These are phyloP conservation scores for Anguilla rostrata DNA, from an alignment of 2,113 vertebrate genomes.

Conservation along the genomic window DNA sequence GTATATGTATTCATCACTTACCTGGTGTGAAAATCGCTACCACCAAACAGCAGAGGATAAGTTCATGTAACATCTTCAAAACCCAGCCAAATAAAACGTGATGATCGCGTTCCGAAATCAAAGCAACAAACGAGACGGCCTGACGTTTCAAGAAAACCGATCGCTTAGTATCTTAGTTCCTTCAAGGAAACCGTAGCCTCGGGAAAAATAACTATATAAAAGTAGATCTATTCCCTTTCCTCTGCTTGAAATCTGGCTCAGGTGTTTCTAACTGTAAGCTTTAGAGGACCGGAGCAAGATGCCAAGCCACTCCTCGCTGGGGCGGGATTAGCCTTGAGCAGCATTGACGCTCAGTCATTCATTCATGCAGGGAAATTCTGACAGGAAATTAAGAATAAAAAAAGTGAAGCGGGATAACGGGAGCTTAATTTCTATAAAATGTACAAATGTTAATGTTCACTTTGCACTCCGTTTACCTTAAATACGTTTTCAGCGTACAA, in stretches of 20 bases:
- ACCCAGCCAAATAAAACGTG: constrained; percentile 25
- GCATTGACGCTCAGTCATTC: neutral
- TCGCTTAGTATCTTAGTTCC: neutral
- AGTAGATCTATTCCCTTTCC: neutral
- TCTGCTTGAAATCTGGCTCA: neutral
- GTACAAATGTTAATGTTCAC: no score
- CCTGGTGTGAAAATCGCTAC: constrained; percentile 23
- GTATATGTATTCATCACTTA: constrained; percentile 35
- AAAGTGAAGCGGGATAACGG: no score
- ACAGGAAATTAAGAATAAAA: no score
- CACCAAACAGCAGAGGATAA: constrained; percentile 28
- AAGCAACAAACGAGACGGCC: neutral
- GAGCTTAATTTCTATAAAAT: no score
- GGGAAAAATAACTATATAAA: neutral
- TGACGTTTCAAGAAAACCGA: neutral
- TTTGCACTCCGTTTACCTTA: no score
- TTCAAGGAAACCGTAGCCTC: neutral
- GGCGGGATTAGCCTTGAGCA: constrained; percentile 1
- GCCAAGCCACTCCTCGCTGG: constrained; percentile 8
- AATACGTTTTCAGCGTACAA: no score
- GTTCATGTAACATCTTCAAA: constrained; percentile 26
- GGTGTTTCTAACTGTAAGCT: constrained; percentile 8
- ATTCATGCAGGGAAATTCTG: neutral
- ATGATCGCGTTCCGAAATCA: neutral
- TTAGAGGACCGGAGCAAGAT: neutral